phyloP scores from a whole-genome alignment of 2,113 vertebrate species.

The Thomomys bottae region DNA sequence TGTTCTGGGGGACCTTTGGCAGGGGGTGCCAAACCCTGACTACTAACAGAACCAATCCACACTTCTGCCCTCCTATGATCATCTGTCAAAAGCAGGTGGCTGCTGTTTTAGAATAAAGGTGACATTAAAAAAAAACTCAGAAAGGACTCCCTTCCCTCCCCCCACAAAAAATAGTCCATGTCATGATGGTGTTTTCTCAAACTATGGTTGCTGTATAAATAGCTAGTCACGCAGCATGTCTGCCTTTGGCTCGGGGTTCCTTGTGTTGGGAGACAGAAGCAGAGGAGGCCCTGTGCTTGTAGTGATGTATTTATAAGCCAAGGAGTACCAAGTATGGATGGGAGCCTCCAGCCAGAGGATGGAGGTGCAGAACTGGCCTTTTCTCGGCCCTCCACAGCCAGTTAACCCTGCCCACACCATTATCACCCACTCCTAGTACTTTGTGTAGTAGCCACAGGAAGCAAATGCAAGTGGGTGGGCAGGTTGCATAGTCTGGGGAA shows the following conservation, averaged over 20 bases:
- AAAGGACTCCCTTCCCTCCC: not conserved
- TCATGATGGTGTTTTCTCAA: not conserved
- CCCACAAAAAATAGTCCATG: no score
- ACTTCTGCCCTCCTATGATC: fast-evolving
- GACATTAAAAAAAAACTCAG: not conserved
- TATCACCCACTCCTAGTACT: not conserved
- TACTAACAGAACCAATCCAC: fast-evolving
- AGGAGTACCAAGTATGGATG: fast-evolving
- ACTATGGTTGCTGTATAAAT: not conserved
- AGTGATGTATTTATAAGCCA: fast-evolving
- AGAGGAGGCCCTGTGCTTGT: fast-evolving
- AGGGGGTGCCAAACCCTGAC: fast-evolving
- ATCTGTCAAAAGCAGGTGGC: not conserved
- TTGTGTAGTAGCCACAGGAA: not conserved
- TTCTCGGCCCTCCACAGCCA: not conserved
- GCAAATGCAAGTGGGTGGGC: fast-evolving
- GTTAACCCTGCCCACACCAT: not conserved
- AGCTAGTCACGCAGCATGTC: fast-evolving
- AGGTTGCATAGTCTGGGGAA: not conserved
- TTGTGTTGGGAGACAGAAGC: not conserved
- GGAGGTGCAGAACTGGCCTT: fast-evolving
- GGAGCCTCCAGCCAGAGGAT: not conserved
- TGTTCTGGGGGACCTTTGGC: not conserved
- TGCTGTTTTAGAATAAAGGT: not conserved
- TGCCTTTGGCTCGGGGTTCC: not conserved